Conservation (phyloP, 2,888 invertebrate species). For the Prionchulus punctatus region DNA sequence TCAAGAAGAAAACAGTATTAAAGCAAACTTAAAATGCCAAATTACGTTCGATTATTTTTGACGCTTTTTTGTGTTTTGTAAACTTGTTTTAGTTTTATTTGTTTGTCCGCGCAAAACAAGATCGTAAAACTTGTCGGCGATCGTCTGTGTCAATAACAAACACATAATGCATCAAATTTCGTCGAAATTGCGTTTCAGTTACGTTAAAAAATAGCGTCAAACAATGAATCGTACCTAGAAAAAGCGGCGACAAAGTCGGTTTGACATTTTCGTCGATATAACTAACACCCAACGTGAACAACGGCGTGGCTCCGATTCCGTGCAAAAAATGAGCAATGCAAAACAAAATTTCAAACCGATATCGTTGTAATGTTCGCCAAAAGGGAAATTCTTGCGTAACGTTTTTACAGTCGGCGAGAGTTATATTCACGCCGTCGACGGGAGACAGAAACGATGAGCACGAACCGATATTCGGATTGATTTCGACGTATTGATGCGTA, state of each 20-base stretch:
- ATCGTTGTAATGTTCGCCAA: slow-evolving; percentile 4
- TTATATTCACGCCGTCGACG: too few species aligned
- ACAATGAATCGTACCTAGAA: slow-evolving; percentile 51
- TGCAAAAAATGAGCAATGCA: slow-evolving; percentile 64
- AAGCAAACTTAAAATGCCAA: neutral
- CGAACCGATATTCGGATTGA: neutral
- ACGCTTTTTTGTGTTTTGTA: too few species aligned
- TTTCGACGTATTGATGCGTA: slow-evolving; percentile 42
- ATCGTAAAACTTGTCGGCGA: neutral
- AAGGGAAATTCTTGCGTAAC: neutral
- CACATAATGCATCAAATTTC: too few species aligned
- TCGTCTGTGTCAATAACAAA: too few species aligned
- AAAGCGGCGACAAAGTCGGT: slow-evolving; percentile 18
- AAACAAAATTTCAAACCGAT: slow-evolving; percentile 43
- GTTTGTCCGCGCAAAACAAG: neutral
- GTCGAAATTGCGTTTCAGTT: too few species aligned
- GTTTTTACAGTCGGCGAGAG: neutral
- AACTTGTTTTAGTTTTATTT: too few species aligned
- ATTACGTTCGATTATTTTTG: too few species aligned
- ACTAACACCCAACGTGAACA: slow-evolving; percentile 71
- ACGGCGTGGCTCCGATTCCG: slow-evolving; percentile 67
- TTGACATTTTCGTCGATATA: slow-evolving; percentile 72
- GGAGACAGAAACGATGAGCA: slow-evolving; percentile 7
- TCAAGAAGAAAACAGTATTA: slow-evolving; percentile 2
- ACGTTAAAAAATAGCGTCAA: too few species aligned